Evolutionary conservation across 2,888 invertebrate species (phyloP), one percentile per base, ranked within the genome.

Genomic region (Drosophila koepferae): DNA sequence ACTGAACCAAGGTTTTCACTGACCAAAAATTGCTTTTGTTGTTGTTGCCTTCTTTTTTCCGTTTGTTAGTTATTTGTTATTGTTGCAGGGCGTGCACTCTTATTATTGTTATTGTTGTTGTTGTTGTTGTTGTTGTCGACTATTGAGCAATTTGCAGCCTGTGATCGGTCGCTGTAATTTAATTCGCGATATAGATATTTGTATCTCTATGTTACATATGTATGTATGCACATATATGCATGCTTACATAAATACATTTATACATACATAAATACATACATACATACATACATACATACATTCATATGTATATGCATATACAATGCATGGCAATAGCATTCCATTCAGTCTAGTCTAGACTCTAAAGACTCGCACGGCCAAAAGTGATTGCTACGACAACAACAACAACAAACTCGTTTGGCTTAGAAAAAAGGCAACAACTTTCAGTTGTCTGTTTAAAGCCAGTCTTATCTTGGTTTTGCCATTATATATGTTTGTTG

Each of bases 331-430:
- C 66, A 44, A 48, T 5, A 61, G 54, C 77, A 82, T 87, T 82
- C 81, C 87, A 81, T 67, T 66, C 62, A 74, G 64, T 71, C 69
- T 67, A 66, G 81, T 74, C 79, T 79, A 76, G 82, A 69, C 70
- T 69, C 58, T 55, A 68, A 64, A 81, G 68, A 69, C 71, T 70
- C 72, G 77, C 72, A 77, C 72, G 67, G 77, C 84, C 68, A 83
- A 85, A 83, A 87, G 82, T 87, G 82, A 83, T 83, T 87, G 89
- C 84, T 74, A 75, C 86, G 75, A 70, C 82, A 81, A 64, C 53
- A 65, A 70, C 62, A 73, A 68, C 60, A 80, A 72, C 81, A 89
- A 86, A 85, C 89, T 77, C 58, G 85, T 89, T 85, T 89, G 79
- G 79, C 74, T 85, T 80, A 80, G 68, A 80, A 49, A 49, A 71